phyloP scores from a whole-genome alignment of 2,888 invertebrate genomes.

The Leuctra nigra region DNA sequence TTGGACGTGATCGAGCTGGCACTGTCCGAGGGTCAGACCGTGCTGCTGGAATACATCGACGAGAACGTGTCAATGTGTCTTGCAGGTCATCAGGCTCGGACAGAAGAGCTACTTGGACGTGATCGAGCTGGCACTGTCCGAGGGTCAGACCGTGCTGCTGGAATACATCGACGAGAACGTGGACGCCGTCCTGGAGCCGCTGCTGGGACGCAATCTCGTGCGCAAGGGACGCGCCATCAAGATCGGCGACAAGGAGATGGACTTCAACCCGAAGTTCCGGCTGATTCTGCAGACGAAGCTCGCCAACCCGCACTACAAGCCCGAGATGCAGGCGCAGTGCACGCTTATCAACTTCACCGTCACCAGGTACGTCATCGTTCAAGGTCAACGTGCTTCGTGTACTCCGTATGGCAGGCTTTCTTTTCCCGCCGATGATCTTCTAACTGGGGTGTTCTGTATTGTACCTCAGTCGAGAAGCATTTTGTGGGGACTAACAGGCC shows the following conservation, averaged over 20 bases:
- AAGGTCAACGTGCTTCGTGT: no score
- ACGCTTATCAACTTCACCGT: constrained; percentile 88
- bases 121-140: constrained; percentile 66
- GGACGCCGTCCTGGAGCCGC: constrained; percentile 85
- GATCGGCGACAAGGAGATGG: constrained; percentile 90
- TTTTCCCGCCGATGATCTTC: no score
- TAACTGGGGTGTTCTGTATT: no score
- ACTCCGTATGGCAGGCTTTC: no score
- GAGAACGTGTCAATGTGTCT: no score
- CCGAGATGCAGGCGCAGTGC: constrained; percentile 94
- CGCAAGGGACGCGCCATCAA: constrained; percentile 76
- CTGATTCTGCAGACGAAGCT: constrained; percentile 87
- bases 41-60: no score
- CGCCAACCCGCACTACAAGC: constrained; percentile 93
- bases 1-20: no score
- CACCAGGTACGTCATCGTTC: no score
- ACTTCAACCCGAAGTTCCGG: constrained; percentile 74
- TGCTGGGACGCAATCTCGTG: constrained; percentile 80
- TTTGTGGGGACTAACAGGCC: no score
- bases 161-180: constrained; percentile 87
- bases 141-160: constrained; percentile 70
- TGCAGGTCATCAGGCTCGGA: constrained; percentile 61
- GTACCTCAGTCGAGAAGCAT: no score
- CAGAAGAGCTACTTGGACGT: constrained; percentile 77
- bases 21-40: no score